Evolutionary conservation across 2,797 vertebrate genomes (phyloP).

Genomic region (Podarcis lilfordi): DNA sequence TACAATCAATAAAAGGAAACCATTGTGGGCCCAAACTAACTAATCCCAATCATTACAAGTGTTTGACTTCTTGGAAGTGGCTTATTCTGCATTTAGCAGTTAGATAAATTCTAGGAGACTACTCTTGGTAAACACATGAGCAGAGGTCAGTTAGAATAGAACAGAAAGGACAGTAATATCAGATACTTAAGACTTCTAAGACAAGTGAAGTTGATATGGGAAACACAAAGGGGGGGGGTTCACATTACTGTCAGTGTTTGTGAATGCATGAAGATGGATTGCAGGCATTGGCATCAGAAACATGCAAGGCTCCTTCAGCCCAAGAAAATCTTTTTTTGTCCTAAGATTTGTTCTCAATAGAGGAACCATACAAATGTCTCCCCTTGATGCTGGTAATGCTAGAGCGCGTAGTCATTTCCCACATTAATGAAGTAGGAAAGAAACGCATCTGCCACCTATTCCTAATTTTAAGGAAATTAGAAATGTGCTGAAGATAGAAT

Average conservation of each 20-base stretch:
- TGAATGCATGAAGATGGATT: neutral
- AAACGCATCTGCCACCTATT: no score
- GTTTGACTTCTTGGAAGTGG: neutral
- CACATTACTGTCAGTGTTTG: neutral
- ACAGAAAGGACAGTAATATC: no score
- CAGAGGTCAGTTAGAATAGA: no score
- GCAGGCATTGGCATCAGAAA: neutral
- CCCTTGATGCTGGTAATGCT: no score
- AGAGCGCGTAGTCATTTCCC: neutral
- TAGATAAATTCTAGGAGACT: neutral
- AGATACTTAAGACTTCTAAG: no score
- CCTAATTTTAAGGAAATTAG: no score
- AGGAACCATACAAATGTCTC: neutral
- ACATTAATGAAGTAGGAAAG: neutral
- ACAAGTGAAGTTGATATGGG: no score
- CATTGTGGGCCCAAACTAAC: conserved; percentile 20
- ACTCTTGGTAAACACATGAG: neutral
- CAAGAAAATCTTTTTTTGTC: neutral
- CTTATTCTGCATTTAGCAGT: neutral
- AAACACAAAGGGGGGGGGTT: neutral
- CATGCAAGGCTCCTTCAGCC: neutral
- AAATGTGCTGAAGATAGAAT: no score
- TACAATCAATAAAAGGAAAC: conserved; percentile 49
- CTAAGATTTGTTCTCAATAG: neutral
- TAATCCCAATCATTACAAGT: neutral